Conservation (phyloP, 2,113 vertebrate species). For the Calidris pygmaea region DNA sequence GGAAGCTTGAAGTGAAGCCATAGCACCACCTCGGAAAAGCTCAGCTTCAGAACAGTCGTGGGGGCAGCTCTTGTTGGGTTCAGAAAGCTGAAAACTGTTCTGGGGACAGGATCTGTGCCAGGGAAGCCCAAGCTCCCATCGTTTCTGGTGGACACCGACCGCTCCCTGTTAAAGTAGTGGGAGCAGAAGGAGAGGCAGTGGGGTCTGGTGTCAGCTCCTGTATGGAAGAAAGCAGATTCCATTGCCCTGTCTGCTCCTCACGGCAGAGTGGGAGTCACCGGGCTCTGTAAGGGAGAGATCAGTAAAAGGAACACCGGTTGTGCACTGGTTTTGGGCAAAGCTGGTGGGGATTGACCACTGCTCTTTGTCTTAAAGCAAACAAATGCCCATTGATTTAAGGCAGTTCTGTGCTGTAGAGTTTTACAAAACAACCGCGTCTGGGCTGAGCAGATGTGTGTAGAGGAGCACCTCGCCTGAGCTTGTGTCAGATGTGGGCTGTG, state of each 20-base stretch:
- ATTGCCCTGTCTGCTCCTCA: not conserved
- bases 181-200: not conserved
- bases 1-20: not conserved
- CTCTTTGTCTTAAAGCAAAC: not conserved
- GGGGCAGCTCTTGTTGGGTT: not conserved
- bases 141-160: not conserved
- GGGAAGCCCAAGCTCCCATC: rapidly evolving
- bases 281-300: not conserved
- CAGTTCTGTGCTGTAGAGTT: not conserved
- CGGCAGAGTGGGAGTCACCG: rapidly evolving
- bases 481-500: not conserved
- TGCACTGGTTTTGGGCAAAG: not conserved
- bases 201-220: not conserved
- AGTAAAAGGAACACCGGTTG: not conserved
- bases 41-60: not conserved
- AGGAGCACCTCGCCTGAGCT: not conserved
- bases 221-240: not conserved
- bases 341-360: not conserved
- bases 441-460: rapidly evolving
- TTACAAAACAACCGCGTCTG: not conserved
- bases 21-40: not conserved
- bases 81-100: not conserved
- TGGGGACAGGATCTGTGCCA: not conserved
- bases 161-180: not conserved
- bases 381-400: not conserved